These are phyloP conservation scores for Drosophila seclusa DNA, from an alignment of 2,888 invertebrate genomes.

Conservation along the genomic window DNA sequence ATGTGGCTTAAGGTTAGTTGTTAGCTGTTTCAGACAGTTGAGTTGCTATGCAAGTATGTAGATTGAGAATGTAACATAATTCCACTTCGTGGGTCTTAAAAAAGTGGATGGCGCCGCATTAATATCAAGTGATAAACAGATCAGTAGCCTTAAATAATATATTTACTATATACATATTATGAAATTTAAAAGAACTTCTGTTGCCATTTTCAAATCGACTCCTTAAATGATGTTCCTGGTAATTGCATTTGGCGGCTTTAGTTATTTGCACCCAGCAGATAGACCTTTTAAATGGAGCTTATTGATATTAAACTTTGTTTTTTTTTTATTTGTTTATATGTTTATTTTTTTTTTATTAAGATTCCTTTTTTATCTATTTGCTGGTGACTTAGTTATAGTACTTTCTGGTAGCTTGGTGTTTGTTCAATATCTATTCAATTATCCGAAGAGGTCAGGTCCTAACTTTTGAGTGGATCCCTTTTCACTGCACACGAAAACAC, in stretches of 20 bases:
- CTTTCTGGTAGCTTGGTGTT: background rate
- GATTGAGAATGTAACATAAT: background rate
- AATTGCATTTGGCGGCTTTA: background rate
- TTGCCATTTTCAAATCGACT: background rate
- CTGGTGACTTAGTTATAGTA: background rate
- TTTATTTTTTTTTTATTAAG: background rate
- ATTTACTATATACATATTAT: background rate
- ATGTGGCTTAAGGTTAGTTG: no score
- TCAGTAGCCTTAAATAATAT: background rate
- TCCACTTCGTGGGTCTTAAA: background rate
- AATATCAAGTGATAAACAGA: background rate
- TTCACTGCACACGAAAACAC: conserved; percentile 3
- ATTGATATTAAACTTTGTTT: background rate
- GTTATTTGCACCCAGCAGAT: background rate
- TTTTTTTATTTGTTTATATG: background rate
- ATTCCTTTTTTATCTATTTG: background rate
- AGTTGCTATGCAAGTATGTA: background rate
- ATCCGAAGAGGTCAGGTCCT: background rate
- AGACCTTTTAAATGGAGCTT: background rate
- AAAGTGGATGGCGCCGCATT: background rate
- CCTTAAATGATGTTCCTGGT: background rate
- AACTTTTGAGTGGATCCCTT: conserved; percentile 10
- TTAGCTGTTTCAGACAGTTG: background rate
- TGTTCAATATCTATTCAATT: background rate
- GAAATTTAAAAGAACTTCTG: background rate